Evolutionary conservation across 2,797 vertebrate genomes (phyloP).

Genomic region (Poecilia velifera): DNA sequence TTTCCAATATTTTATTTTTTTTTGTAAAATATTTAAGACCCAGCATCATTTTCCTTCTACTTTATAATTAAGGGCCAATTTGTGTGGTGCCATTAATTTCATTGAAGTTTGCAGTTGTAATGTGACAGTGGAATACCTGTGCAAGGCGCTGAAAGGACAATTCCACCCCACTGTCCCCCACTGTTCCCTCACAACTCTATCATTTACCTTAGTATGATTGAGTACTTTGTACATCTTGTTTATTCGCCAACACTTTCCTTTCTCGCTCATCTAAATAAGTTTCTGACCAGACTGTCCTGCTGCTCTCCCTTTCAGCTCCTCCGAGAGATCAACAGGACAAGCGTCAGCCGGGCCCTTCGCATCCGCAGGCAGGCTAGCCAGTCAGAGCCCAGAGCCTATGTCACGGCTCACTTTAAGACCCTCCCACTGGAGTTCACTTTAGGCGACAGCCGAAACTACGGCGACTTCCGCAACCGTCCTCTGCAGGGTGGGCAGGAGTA

Average conservation of each 20-base stretch:
- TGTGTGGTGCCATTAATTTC: neutral
- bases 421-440: constrained; percentile 95
- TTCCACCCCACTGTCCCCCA: neutral
- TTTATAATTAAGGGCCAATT: neutral
- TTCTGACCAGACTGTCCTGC: neutral
- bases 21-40: neutral
- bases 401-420: constrained; percentile 93
- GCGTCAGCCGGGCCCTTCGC: constrained; percentile 87
- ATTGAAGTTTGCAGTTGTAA: neutral
- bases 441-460: constrained; percentile 92
- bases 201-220: neutral
- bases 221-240: neutral
- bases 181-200: neutral
- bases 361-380: constrained; percentile 86
- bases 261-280: neutral
- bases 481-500: constrained; percentile 97
- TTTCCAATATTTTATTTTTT: neutral
- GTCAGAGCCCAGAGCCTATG: constrained; percentile 90
- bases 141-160: neutral
- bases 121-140: neutral
- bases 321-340: constrained; percentile 93
- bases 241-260: neutral
- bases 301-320: constrained; percentile 81
- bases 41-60: neutral
- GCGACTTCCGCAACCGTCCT: constrained; percentile 93